Evolutionary conservation across 2,888 invertebrate genomes (phyloP), one percentile per base, ranked within the genome.

Genomic region (Deroplatys truncata): DNA sequence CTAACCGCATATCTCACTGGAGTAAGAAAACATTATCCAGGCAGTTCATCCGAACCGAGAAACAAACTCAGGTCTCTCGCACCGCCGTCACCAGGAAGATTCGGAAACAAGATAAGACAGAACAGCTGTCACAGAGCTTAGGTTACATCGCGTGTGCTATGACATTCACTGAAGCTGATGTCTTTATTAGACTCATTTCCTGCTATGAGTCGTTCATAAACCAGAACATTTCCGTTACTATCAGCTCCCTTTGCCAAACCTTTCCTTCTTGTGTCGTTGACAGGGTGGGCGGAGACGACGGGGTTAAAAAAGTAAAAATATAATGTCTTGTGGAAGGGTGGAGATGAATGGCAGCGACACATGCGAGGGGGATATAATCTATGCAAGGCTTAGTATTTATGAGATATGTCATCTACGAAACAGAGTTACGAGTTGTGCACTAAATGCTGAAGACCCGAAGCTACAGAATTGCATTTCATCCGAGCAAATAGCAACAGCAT

Each of bases 331-430:
- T 72, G 56, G 56, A 72, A 72, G 56, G 56, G 56, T 72, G 25
- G 29, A 87, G 82, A 87, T 72, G 43, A 87, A 87, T 87, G 82
- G 87, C 82, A 35, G 31, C 7, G 28, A 82, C 87, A 87, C 87
- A 87, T 87, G 87, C 87, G 87, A 87, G 87, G 87, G 31, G 82
- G 16, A 43, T 82, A 35, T 87, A 87, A 87, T 82, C 56, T 87
- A 87, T 35, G 87, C 86, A 86, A 43, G 87, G 87, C 83, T 87
- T 72, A 82, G 35, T 87, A 87, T 87, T 87, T 87, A 87, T 87
- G 87, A 87, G 82, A 72, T 72, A 72, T 72, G 56, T 72, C 56
- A 72, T 72, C 56, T 72, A 72, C 5, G 56, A 72, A 72, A 72
- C 56, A 72, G 56, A 72, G 56, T 72, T 72, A 72, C 56, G 56